Evolutionary conservation across 92 coral and sea anemone species (phyloP), one percentile per base, ranked within the genome.

Genomic region (Muricea muricata): DNA sequence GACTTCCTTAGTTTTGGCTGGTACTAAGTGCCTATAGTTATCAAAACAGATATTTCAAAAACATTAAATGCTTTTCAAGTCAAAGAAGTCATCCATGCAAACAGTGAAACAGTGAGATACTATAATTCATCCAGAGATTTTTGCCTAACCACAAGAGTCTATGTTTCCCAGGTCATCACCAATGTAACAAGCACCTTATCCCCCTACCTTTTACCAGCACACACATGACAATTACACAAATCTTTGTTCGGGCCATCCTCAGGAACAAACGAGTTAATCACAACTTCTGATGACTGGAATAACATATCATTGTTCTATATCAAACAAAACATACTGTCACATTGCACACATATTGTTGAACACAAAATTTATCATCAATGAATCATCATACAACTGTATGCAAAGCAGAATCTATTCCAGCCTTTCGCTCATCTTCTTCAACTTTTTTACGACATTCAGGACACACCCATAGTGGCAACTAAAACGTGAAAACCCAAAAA

Each of bases 381-480:
- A 30, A 28, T 15, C 7, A 12, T n/a, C 89, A 75, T 52, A 84
- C 90, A 61, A 81, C 32, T 70, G 76, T 37, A 26, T 67, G 84
- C 35, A 65, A 52, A 5, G 93, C 65, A 13, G 92, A 86, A 17
- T 92, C 90, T 77, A 92, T 24, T 30, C 91, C 87, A 11, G 92
- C 92, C 40, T 87, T 82, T 0, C 88, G 73, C 41, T 92, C 96
- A 41, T 87, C 93, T 48, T 92, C 96, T 60, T 92, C 96, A 29
- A 92, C 86, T 56, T 79, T 77, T 54, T 89, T 90, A 21, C 96
- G 87, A 35, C 96, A 92, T 14, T 89, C 87, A n/a, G 90, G 93
- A 85, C 96, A 92, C 69, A 92, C 93, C 96, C 96, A 92, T 46
- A 92, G 84, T 20, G 96, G 96, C 45, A 86, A 76, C 96, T 92